Evolutionary conservation across 2,113 vertebrate genomes (phyloP).

Genomic region (Redunca redunca): DNA sequence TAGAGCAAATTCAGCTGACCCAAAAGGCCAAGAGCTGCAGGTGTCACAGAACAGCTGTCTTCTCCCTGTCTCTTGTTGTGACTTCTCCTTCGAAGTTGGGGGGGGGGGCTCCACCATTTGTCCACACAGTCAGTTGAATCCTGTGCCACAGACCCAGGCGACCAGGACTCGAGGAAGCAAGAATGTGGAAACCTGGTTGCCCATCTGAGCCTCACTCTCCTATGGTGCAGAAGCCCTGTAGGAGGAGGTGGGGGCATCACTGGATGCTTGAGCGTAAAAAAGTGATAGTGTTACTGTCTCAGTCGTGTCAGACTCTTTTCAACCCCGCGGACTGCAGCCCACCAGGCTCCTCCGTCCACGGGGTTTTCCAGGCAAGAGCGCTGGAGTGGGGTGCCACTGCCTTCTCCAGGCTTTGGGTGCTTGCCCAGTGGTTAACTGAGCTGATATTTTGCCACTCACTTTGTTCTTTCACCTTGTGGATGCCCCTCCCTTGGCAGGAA

Average conservation of each 20-base stretch:
- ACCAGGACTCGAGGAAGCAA: background rate
- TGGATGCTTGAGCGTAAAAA: background rate
- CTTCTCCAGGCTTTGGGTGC: background rate
- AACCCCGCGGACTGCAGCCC: background rate
- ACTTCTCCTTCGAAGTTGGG: background rate
- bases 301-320: rapidly evolving
- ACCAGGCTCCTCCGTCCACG: background rate
- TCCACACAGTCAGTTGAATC: background rate
- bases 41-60: background rate
- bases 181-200: background rate
- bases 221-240: rapidly evolving
- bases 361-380: background rate
- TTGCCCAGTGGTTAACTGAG: background rate
- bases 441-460: background rate
- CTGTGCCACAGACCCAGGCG: background rate
- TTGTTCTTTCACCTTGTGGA: background rate
- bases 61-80: background rate
- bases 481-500: background rate
- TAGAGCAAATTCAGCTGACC: background rate
- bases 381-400: background rate
- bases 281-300: background rate
- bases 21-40: background rate
- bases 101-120: background rate
- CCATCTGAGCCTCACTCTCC: background rate
- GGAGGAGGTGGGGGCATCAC: background rate